A percentile compares a stretch with the other conserved stretches of the same genome.
Conservation (phyloP, 2,797 vertebrate species). For the Chrysocyon brachyurus region DNA sequence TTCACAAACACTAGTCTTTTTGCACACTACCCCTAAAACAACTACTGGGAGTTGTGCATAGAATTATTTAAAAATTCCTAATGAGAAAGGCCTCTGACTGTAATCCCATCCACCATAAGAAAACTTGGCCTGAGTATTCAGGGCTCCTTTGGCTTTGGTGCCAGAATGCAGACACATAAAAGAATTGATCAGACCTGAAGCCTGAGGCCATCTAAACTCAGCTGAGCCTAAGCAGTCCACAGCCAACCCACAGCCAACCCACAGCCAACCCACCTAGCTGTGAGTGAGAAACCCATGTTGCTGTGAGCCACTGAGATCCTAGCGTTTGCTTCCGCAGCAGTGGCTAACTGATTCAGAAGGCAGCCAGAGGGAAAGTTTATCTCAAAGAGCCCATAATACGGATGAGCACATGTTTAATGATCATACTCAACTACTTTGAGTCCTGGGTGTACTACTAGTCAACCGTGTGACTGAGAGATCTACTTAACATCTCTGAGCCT, state of each 20-base stretch:
- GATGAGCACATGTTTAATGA: not conserved
- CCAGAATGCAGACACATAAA: not conserved
- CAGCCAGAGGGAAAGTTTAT: not conserved
- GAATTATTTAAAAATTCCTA: conserved; percentile 27
- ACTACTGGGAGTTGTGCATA: not conserved
- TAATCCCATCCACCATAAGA: not conserved
- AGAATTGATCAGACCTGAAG: not conserved
- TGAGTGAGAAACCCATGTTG: not conserved
- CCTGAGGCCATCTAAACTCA: not conserved
- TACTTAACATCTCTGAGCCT: conserved; percentile 13
- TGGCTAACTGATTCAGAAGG: not conserved
- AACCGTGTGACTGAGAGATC: not conserved
- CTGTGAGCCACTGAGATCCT: not conserved
- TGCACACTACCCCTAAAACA: not conserved
- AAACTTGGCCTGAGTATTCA: not conserved
- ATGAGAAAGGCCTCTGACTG: not conserved
- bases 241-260: not conserved
- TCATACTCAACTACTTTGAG: not conserved
- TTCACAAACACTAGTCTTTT: not conserved
- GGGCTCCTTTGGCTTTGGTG: not conserved
- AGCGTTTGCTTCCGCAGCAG: not conserved
- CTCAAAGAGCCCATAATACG: not conserved
- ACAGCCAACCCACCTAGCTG: not conserved
- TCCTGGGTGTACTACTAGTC: not conserved
- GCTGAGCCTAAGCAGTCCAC: not conserved